phyloP scores from a whole-genome alignment of 2,113 vertebrate species.

The Calypte anna region DNA sequence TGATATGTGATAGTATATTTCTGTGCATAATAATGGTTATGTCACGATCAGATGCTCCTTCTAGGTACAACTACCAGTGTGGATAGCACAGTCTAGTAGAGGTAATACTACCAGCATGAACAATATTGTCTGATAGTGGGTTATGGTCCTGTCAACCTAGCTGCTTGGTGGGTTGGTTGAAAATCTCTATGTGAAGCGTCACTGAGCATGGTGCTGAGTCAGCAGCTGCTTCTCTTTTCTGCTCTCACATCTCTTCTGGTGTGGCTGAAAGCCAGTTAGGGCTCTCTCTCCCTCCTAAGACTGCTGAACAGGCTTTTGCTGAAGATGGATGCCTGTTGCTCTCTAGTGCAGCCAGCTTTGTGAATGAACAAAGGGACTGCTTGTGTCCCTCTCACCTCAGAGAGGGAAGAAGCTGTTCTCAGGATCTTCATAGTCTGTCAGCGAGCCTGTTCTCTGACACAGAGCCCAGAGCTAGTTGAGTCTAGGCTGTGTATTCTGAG shows the following conservation, averaged over 20 bases:
- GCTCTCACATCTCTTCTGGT: not conserved
- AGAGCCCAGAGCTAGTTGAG: not conserved
- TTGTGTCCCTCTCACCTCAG: not conserved
- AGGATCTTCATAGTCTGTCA: not conserved
- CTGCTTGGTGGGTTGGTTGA: not conserved
- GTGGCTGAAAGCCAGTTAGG: not conserved
- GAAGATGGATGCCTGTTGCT: not conserved
- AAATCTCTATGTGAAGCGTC: not conserved
- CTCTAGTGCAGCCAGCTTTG: not conserved
- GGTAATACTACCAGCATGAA: not conserved
- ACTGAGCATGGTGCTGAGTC: not conserved
- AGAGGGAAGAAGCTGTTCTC: not conserved
- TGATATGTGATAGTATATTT: not conserved
- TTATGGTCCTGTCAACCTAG: not conserved
- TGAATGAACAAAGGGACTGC: accelerated
- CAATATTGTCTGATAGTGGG: accelerated
- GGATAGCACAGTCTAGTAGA: not conserved
- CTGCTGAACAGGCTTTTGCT: not conserved
- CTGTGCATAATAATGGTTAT: not conserved
- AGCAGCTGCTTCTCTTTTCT: not conserved
- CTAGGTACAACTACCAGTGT: not conserved
- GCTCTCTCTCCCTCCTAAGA: not conserved
- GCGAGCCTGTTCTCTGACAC: not conserved
- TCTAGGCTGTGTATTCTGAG: not conserved
- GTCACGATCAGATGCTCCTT: not conserved